These are phyloP conservation scores for Pseudomyrmex cubaensis DNA, from an alignment of 1,140 invertebrate species.

Conservation along the genomic window DNA sequence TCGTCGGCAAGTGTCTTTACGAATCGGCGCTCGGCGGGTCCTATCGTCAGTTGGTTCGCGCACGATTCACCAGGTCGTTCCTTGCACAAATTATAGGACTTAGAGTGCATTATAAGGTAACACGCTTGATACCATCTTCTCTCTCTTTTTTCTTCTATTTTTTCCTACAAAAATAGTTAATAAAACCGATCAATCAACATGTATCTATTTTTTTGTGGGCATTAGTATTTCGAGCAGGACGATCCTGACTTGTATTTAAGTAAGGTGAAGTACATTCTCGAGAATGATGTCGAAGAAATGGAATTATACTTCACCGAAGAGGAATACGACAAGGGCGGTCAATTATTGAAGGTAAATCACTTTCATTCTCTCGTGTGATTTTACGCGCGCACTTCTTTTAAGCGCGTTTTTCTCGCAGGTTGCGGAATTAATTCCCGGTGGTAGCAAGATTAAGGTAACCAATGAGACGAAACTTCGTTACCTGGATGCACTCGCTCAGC, in stretches of 20 bases:
- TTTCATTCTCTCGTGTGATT: no score
- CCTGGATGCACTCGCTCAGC: conserved; percentile 95
- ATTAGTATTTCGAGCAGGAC: conserved; percentile 97
- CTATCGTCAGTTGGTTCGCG: conserved; percentile 95
- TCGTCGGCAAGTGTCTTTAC: conserved; percentile 97
- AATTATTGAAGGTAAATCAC: conserved; percentile 87
- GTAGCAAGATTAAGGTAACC: conserved; percentile 87
- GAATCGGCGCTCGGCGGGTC: conserved; percentile 95
- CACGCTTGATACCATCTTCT: no score
- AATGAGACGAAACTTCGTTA: conserved; percentile 93
- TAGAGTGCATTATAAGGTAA: conserved; percentile 94
- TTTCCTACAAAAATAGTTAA: conserved; percentile 1
- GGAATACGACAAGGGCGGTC: conserved; percentile 92
- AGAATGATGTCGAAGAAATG: conserved; percentile 94
- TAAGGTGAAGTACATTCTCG: conserved; percentile 96
- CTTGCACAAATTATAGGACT: conserved; percentile 97
- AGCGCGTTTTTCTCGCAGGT: conserved; percentile 67
- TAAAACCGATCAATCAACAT: neutral
- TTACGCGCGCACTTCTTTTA: neutral
- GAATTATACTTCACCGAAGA: conserved; percentile 96
- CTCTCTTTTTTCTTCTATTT: no score
- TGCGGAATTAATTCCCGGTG: conserved; percentile 83
- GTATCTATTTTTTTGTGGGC: neutral
- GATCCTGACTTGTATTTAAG: conserved; percentile 96
- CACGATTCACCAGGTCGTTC: conserved; percentile 96